These are phyloP conservation scores for Cephonodes hylas DNA, from an alignment of 2,888 invertebrate species.

Conservation along the genomic window DNA sequence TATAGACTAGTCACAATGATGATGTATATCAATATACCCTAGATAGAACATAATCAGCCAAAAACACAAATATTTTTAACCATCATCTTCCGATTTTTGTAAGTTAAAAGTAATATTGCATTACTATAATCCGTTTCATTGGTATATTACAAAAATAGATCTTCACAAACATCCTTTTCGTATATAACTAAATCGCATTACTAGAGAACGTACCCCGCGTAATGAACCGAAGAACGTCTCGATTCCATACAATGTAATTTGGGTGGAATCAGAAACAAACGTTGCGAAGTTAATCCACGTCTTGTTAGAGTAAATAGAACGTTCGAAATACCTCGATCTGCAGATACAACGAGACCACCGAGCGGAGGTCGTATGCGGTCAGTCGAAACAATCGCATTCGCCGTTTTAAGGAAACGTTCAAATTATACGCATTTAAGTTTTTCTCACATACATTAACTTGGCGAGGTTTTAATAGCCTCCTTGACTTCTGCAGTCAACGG, in stretches of 20 bases:
- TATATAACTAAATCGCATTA: not conserved
- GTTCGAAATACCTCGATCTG: not conserved
- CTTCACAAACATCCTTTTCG: not conserved
- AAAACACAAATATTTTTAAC: too few species aligned
- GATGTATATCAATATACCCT: too few species aligned
- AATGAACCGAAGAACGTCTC: not conserved
- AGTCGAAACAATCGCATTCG: not conserved
- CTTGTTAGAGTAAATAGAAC: constrained; percentile 1
- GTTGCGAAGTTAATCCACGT: constrained; percentile 9
- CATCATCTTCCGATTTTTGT: too few species aligned
- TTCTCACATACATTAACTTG: not conserved
- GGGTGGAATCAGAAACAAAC: not conserved
- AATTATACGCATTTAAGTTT: not conserved
- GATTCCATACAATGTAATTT: not conserved
- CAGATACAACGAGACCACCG: not conserved
- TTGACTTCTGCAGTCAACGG: too few species aligned
- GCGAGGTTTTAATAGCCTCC: too few species aligned
- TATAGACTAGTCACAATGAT: too few species aligned
- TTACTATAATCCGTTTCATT: too few species aligned
- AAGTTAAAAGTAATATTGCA: too few species aligned
- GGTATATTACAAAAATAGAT: too few species aligned
- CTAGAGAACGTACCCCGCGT: too few species aligned
- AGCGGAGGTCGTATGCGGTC: not conserved
- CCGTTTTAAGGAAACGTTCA: not conserved
- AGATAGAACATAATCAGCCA: too few species aligned